Evolutionary conservation across 1,140 invertebrate genomes (phyloP).

Genomic region (Formica selysi): DNA sequence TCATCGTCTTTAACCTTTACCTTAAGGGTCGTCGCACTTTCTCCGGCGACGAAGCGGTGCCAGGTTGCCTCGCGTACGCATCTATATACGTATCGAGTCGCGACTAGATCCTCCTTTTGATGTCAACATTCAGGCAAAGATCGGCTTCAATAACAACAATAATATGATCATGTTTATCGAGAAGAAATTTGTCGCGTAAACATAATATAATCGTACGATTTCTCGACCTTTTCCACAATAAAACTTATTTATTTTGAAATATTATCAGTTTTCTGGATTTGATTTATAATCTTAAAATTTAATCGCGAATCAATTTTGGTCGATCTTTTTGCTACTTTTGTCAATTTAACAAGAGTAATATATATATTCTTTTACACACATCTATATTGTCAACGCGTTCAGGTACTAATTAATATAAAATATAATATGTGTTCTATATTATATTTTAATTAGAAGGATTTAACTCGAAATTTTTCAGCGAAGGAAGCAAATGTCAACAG

Average conservation of each 20-base stretch:
- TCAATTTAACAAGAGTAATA: background rate
- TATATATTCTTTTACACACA: background rate
- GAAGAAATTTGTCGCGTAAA: slow-evolving; percentile 50
- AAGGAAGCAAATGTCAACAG: no score
- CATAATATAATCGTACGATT: background rate
- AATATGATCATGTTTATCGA: slow-evolving; percentile 65
- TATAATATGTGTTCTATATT: no score
- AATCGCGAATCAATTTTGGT: background rate
- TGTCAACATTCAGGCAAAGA: slow-evolving; percentile 71
- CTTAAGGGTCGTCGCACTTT: slow-evolving; percentile 85
- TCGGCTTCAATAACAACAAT: slow-evolving; percentile 65
- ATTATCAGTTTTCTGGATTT: background rate
- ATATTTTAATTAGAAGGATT: no score
- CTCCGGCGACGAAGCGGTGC: slow-evolving; percentile 79
- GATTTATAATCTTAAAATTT: background rate
- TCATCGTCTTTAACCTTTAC: slow-evolving; percentile 84
- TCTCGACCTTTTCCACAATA: background rate
- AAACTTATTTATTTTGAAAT: background rate
- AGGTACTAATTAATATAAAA: background rate
- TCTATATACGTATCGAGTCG: slow-evolving; percentile 58
- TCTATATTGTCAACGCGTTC: background rate
- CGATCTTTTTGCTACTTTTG: background rate
- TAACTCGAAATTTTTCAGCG: no score
- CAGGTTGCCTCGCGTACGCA: slow-evolving; percentile 67
- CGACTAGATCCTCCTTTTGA: slow-evolving; percentile 73